Evolutionary conservation across 2,113 vertebrate genomes (phyloP), one percentile per base, ranked within the genome.

Genomic region (Nematolebias whitei): DNA sequence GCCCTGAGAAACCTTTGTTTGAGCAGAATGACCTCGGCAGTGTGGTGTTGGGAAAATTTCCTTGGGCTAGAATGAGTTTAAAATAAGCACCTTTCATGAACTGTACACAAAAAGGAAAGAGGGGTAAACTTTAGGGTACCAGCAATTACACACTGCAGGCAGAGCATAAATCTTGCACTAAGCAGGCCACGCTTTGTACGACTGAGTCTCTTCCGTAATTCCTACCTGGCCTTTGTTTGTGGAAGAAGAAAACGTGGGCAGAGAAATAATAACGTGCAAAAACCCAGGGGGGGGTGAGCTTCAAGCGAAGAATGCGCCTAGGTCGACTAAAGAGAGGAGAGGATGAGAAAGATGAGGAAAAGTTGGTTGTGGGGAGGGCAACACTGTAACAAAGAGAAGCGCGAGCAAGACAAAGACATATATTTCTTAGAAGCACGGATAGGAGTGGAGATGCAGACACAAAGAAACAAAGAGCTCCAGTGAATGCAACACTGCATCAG

Each of bases 401-500:
- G 80, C 76, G 74, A 86, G 77, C 65, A 14, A 88, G 82, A 89
- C 81, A 85, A 88, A 88, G 85, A 76, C 57, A 23, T 41, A 45
- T 43, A 35, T 51, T 24, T 32, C 26, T 47, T 51, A 65, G 76
- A 68, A 55, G 65, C 74, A 35, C 0, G 66, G 56, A 52, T 66
- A 78, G 59, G 68, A 66, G 63, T 0, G 50, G 76, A 63, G 59
- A 69, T 57, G 23, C 62, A 84, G 82, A 87, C 82, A 89, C 82
- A 85, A 87, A 89, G 87, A 86, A 81, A 85, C 82, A 88, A 87
- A 90, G 85, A 81, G 71, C 35, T 48, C 57, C 65, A 58, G 63
- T 22, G 45, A 57, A 44, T 1, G 43, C 68, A 66, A 26, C 24
- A 3, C 38, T 2, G 68, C 74, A 50, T 22, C 35, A 79, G 67